Conservation (phyloP, 2,113 vertebrate species). For the Podocnemis expansa region DNA sequence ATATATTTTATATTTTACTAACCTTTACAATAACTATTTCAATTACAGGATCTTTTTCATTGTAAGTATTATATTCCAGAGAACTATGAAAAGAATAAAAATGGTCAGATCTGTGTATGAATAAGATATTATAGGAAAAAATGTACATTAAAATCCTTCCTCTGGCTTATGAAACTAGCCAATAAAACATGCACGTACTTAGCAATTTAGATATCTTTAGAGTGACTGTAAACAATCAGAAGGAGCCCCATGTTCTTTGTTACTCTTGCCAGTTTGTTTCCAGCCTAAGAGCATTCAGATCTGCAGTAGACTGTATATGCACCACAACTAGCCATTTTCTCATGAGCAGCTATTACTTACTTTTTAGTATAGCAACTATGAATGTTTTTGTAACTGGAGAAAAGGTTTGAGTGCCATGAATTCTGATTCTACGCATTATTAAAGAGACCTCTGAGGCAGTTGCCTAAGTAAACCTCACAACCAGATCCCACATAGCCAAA, state of each 20-base stretch:
- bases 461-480: conserved; percentile 57
- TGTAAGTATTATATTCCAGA: conserved; percentile 16
- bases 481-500: not conserved
- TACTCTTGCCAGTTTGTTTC: not conserved
- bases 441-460: conserved; percentile 15
- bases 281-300: not conserved
- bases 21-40: conserved; percentile 48
- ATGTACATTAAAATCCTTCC: not conserved
- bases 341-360: not conserved
- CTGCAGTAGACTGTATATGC: not conserved
- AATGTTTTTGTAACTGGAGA: not conserved
- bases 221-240: not conserved
- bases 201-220: conserved; percentile 25
- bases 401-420: not conserved
- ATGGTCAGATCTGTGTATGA: not conserved
- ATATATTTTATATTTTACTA: conserved; percentile 34
- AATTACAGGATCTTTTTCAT: conserved; percentile 9
- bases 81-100: conserved; percentile 35
- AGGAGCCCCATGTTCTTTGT: not conserved
- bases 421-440: not conserved
- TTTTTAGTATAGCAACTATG: not conserved
- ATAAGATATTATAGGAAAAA: not conserved
- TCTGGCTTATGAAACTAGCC: not conserved
- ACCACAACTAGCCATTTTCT: conserved; percentile 22
- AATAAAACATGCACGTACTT: conserved; percentile 1